Evolutionary conservation across 1,140 invertebrate species (phyloP).

Genomic region (Drosophila nigromelanica): DNA sequence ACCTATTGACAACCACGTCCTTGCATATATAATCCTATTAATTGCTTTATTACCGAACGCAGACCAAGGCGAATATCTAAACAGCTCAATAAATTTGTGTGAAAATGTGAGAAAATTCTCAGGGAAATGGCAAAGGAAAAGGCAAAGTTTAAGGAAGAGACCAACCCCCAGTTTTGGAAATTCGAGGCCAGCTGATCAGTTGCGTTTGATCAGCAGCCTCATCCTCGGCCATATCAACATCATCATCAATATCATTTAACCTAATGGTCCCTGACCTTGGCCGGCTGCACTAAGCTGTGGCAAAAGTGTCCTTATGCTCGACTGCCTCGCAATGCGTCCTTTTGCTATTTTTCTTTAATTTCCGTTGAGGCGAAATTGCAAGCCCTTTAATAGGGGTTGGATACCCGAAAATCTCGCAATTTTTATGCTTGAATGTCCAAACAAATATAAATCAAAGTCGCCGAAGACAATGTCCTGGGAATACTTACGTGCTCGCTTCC

Average conservation of each 20-base stretch:
- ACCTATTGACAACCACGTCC: slow-evolving; percentile 13
- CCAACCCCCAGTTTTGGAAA: slow-evolving; percentile 41
- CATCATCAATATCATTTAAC: slow-evolving; percentile 83
- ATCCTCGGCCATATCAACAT: slow-evolving; percentile 33
- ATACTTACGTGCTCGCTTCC: background rate
- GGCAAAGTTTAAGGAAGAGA: slow-evolving; percentile 25
- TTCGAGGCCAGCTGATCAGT: slow-evolving; percentile 61
- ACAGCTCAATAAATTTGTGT: slow-evolving; percentile 66
- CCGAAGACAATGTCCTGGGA: slow-evolving; percentile 15
- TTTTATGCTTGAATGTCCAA: slow-evolving; percentile 69
- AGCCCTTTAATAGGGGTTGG: slow-evolving; percentile 25
- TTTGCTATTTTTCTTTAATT: slow-evolving; percentile 58
- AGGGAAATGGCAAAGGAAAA: slow-evolving; percentile 11
- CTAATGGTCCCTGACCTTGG: slow-evolving; percentile 79
- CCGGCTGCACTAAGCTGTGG: slow-evolving; percentile 75
- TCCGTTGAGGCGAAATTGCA: slow-evolving; percentile 52
- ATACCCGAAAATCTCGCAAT: slow-evolving; percentile 32
- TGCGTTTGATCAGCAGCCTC: background rate
- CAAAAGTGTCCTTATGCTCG: slow-evolving; percentile 76
- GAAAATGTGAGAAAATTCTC: slow-evolving; percentile 63
- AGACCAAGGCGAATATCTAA: slow-evolving; percentile 44
- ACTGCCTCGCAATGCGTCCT: slow-evolving; percentile 42
- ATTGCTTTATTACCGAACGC: slow-evolving; percentile 68
- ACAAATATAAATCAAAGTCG: slow-evolving; percentile 77
- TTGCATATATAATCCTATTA: slow-evolving; percentile 77